Evolutionary conservation across 2,888 invertebrate species (phyloP), one percentile per base, ranked within the genome.

Genomic region (Drosophila merina): DNA sequence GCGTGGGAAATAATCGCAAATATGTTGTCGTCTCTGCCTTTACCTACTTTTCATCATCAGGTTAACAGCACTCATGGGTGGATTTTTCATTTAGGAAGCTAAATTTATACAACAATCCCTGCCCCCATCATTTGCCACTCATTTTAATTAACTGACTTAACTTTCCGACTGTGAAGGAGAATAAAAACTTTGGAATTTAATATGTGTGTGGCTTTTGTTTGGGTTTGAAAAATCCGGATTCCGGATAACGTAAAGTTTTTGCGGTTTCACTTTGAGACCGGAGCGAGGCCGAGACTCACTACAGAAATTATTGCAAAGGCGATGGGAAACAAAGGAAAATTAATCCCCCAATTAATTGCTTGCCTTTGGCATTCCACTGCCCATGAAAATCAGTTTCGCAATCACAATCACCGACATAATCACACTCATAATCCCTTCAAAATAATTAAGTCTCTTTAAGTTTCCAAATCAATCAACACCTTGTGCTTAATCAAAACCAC

Each of bases 1-100:
- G 86, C 86, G 80, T 88, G 86, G 86, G 88, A 86, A 86, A 88
- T 86, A 86, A 83, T 85, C 83, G 83, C 85, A 87, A 86, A 88
- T 87, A 85, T 58, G 72, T 66, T 42, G 60, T 57, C 57, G 59
- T 57, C 49, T 44, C 44, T 45, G 57, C 57, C 44, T 26, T 76
- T 83, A 84, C 88, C 86, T 86, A 84, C 86, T 88, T 86, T 88
- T 69, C 88, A 85, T 88, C 81, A 85, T 88, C 81, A 85, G 85
- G 85, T 88, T 88, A 85, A 85, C 85, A 88, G 77, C 86, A 86
- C 85, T 88, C 85, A 74, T 75, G 88, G 85, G 85, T 81, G 76
- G 87, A 86, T 81, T 85, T 85, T 84, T 88, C 85, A 86, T 86
- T 85, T 75, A 80, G 75, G 63, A 78, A 75, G 76, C 59, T 54